Evolutionary conservation across 2,888 invertebrate species (phyloP).

Genomic region (Hanleya hanleyi): DNA sequence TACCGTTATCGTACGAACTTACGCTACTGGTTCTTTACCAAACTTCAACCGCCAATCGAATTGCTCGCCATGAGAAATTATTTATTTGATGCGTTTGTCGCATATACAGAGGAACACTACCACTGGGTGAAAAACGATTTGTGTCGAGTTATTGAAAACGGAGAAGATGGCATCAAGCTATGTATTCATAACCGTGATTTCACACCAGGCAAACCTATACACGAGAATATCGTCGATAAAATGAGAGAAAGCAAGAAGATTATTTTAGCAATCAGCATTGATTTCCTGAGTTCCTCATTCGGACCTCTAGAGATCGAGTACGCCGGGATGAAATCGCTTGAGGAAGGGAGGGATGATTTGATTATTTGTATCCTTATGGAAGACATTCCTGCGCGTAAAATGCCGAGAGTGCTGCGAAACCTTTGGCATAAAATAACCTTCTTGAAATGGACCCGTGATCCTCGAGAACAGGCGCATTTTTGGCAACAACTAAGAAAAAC

Average conservation of each 20-base stretch:
- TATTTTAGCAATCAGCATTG: background rate
- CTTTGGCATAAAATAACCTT: background rate
- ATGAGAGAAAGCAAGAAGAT: background rate
- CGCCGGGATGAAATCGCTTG: background rate
- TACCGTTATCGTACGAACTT: background rate
- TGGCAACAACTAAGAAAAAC: background rate
- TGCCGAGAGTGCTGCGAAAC: background rate
- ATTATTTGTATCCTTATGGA: background rate
- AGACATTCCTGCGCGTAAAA: background rate
- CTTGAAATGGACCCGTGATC: background rate
- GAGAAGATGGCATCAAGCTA: background rate
- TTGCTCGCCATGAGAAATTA: background rate
- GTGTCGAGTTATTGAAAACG: background rate
- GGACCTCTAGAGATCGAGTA: background rate
- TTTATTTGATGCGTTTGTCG: background rate
- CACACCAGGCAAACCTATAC: background rate
- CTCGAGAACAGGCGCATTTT: background rate
- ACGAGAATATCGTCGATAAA: background rate
- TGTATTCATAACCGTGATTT: background rate
- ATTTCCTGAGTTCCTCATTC: background rate
- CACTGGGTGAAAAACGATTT: background rate
- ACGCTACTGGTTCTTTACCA: background rate
- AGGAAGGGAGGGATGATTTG: background rate
- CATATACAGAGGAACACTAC: background rate
- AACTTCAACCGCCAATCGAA: background rate